These are phyloP conservation scores for Chrysomela aeneicollis DNA, from an alignment of 2,888 invertebrate species.

Conservation along the genomic window DNA sequence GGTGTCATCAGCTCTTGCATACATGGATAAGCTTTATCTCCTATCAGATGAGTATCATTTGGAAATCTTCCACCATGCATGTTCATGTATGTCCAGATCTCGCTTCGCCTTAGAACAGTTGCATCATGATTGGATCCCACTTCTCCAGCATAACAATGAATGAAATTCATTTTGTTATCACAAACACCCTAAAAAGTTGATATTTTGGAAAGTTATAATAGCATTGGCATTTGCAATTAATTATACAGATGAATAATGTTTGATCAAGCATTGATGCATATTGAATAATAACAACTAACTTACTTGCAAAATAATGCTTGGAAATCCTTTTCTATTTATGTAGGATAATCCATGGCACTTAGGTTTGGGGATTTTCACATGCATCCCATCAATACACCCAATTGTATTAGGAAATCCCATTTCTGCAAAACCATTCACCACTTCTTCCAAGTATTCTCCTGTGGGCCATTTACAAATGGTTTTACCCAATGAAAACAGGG, in stretches of 20 bases:
- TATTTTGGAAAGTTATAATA: too few species aligned
- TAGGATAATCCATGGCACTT: slow-evolving; percentile 27
- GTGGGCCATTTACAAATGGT: not conserved
- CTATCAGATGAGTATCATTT: not conserved
- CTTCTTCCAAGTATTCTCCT: slow-evolving; percentile 1
- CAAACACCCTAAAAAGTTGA: not conserved
- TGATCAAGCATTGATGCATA: too few species aligned
- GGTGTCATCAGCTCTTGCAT: not conserved
- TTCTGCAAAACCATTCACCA: slow-evolving; percentile 2
- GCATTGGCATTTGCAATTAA: too few species aligned
- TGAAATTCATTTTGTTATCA: slow-evolving; percentile 4
- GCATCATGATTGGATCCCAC: not conserved
- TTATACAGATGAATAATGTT: too few species aligned
- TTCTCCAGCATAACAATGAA: slow-evolving; percentile 10
- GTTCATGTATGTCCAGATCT: not conserved
- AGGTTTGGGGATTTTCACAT: slow-evolving; percentile 19
- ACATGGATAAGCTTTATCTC: slow-evolving; percentile 3
- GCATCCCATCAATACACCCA: slow-evolving; percentile 19
- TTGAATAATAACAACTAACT: too few species aligned
- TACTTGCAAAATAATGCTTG: too few species aligned
- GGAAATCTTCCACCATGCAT: not conserved
- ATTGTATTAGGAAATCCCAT: slow-evolving; percentile 15
- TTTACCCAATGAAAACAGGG: too few species aligned
- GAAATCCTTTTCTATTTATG: too few species aligned
- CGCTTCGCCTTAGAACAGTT: not conserved